Percentiles rank a stretch among this genome's conserved stretches.
phyloP scores from a whole-genome alignment of 2,888 invertebrate species.

The Andrena minutula region DNA sequence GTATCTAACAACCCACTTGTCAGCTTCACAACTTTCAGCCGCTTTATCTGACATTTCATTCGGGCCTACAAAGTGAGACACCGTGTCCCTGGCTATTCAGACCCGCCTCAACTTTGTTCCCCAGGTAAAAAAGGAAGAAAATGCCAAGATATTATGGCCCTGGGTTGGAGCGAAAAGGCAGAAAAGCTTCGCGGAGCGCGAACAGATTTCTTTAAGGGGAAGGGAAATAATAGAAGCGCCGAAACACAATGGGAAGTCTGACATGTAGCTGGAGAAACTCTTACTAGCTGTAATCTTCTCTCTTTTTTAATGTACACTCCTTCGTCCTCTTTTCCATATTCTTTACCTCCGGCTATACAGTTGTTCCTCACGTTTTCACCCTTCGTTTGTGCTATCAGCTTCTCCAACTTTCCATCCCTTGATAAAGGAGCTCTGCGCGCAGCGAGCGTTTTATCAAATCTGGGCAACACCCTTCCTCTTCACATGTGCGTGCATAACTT shows the following conservation, averaged over 20 bases:
- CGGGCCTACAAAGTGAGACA: slow-evolving; percentile 14
- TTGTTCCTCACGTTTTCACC: slow-evolving; percentile 39
- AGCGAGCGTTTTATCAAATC: not conserved
- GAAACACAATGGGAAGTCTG: slow-evolving; percentile 21
- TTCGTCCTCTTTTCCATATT: not conserved
- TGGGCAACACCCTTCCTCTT: not conserved
- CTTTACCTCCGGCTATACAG: slow-evolving; percentile 1
- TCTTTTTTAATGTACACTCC: slow-evolving; percentile 35
- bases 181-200: slow-evolving; percentile 4
- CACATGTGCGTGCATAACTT: too few species aligned
- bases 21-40: slow-evolving; percentile 30
- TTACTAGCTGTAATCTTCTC: slow-evolving; percentile 28
- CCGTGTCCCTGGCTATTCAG: not conserved
- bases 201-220: slow-evolving; percentile 41
- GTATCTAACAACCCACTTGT: slow-evolving; percentile 33
- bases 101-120: slow-evolving; percentile 8
- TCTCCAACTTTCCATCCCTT: slow-evolving; percentile 28
- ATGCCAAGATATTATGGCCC: not conserved
- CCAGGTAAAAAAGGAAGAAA: not conserved
- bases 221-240: slow-evolving; percentile 27
- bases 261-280: slow-evolving; percentile 36
- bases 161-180: not conserved
- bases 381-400: not conserved
- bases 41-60: slow-evolving; percentile 28
- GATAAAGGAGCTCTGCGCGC: not conserved